phyloP scores from a whole-genome alignment of 2,888 invertebrate genomes.

The Temnothorax rugatulus region DNA sequence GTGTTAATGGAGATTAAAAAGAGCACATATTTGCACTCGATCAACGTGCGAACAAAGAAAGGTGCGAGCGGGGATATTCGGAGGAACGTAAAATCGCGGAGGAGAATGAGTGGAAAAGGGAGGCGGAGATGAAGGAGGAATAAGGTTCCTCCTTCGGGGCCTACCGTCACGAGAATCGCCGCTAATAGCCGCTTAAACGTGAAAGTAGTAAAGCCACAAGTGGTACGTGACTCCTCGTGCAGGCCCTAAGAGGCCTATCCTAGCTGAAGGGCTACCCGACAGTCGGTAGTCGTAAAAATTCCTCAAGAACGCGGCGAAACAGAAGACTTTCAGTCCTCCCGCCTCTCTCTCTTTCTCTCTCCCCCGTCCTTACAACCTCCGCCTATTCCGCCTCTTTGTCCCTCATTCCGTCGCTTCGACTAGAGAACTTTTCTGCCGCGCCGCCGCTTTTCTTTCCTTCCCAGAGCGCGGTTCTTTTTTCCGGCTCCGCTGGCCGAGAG shows the following conservation, averaged over 20 bases:
- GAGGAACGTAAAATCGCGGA: constrained; percentile 69
- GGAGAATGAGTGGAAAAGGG: not conserved
- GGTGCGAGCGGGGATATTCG: constrained; percentile 64
- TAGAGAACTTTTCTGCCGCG: constrained; percentile 59
- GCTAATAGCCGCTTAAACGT: constrained; percentile 79
- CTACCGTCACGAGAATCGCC: constrained; percentile 73
- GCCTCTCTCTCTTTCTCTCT: not conserved
- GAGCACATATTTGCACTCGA: constrained; percentile 73
- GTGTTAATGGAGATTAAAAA: constrained; percentile 67
- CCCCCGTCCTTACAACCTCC: not conserved
- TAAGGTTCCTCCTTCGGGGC: constrained; percentile 5
- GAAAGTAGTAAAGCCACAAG: constrained; percentile 76
- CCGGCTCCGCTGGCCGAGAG: not conserved
- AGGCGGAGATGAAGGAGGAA: constrained; percentile 28
- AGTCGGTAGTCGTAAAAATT: constrained; percentile 72
- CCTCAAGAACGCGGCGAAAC: constrained; percentile 67
- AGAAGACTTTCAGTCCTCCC: constrained; percentile 12
- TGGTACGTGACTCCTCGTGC: constrained; percentile 58
- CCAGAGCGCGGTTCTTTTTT: constrained; percentile 7
- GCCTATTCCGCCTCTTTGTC: not conserved
- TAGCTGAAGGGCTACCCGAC: constrained; percentile 64
- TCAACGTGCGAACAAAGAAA: constrained; percentile 77
- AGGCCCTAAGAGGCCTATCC: constrained; percentile 67
- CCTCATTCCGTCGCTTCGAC: not conserved
- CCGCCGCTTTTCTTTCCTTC: constrained; percentile 55